phyloP scores from a whole-genome alignment of 1,140 invertebrate species.

The Lordiphosa mommai region DNA sequence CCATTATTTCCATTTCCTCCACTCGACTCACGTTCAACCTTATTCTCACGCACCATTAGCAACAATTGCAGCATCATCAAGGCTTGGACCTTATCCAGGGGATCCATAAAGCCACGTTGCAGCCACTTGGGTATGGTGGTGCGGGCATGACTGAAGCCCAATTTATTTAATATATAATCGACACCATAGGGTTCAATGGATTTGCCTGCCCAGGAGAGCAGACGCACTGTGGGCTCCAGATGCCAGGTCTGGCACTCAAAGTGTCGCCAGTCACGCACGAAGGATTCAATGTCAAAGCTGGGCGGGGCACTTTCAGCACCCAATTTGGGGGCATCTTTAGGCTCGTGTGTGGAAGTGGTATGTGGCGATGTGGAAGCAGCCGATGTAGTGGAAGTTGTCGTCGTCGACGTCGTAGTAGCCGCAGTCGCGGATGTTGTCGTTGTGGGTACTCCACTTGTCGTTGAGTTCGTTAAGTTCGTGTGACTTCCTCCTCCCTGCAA shows the following conservation, averaged over 20 bases:
- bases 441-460: constrained; percentile 15
- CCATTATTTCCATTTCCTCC: constrained; percentile 7
- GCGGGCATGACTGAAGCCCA: constrained; percentile 97
- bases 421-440: constrained; percentile 13
- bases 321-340: constrained; percentile 27
- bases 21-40: constrained; percentile 40
- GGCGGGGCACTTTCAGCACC: constrained; percentile 23
- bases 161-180: constrained; percentile 97
- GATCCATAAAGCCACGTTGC: constrained; percentile 98
- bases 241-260: constrained; percentile 98
- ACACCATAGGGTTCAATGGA: constrained; percentile 98
- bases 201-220: constrained; percentile 96
- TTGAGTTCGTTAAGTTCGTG: constrained; percentile 42
- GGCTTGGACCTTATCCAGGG: constrained; percentile 91
- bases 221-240: constrained; percentile 96
- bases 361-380: constrained; percentile 6
- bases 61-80: constrained; percentile 86
- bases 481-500: constrained; percentile 64
- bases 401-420: constrained; percentile 6
- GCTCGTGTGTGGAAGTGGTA: constrained; percentile 16
- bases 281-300: constrained; percentile 72
- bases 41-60: constrained; percentile 80
- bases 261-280: constrained; percentile 87
- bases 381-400: constrained; percentile 12
- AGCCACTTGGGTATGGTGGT: constrained; percentile 99